These are phyloP conservation scores for Trematocara stigmaticum DNA, from an alignment of 2,113 vertebrate species.

Conservation along the genomic window DNA sequence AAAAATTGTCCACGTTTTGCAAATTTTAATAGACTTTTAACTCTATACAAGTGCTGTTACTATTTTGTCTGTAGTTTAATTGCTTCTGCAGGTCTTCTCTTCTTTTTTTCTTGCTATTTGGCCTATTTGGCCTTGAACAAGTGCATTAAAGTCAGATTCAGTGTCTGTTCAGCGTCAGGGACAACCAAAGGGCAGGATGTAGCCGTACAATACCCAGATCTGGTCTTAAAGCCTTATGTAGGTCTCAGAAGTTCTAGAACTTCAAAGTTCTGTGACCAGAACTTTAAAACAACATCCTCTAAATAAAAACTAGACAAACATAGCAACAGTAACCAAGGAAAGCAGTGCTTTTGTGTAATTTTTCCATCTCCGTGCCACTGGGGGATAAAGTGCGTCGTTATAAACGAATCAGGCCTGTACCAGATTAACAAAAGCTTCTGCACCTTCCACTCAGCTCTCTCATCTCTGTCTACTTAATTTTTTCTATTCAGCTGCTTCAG, in stretches of 20 bases:
- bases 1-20: rapidly evolving
- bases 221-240: neutral
- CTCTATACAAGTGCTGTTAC: neutral
- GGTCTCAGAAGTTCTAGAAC: neutral
- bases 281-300: neutral
- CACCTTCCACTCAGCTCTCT: neutral
- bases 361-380: neutral
- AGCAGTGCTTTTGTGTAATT: neutral
- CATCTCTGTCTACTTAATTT: neutral
- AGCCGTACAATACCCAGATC: neutral
- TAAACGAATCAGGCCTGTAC: neutral
- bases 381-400: neutral
- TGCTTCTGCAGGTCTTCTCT: neutral
- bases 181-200: neutral
- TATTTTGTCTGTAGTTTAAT: neutral
- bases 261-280: neutral
- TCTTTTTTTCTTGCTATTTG: neutral
- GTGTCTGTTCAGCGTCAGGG: neutral
- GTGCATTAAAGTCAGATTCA: neutral
- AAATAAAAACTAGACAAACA: neutral
- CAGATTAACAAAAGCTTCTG: neutral
- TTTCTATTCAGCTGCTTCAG: neutral
- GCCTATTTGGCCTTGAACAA: neutral
- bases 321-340: neutral
- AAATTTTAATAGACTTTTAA: neutral